Conservation (phyloP, 1,140 invertebrate genomes). For the Drosophila lacertosa region DNA sequence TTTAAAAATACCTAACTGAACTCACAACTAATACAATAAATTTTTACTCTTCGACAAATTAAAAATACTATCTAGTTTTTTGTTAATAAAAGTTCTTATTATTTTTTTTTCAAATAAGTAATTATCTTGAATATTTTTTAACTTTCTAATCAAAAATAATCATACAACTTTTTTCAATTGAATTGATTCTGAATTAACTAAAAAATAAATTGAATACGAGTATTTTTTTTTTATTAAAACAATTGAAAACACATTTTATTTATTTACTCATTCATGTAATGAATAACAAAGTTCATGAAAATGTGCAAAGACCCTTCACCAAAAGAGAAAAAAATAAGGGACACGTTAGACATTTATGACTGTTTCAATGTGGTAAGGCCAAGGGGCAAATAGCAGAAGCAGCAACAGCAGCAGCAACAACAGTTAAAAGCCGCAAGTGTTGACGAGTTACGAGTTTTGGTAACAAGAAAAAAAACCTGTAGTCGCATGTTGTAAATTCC, state of each 20-base stretch:
- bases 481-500: slow-evolving; percentile 75
- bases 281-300: background rate
- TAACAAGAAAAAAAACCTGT: slow-evolving; percentile 29
- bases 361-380: slow-evolving; percentile 10
- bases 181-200: too few species aligned
- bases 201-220: too few species aligned
- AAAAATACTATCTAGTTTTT: too few species aligned
- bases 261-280: background rate
- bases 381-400: slow-evolving; percentile 34
- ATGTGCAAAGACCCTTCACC: background rate
- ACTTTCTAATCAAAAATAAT: too few species aligned
- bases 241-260: background rate
- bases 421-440: slow-evolving; percentile 64
- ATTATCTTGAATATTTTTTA: too few species aligned
- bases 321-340: background rate
- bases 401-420: slow-evolving; percentile 18
- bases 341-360: slow-evolving; percentile 57
- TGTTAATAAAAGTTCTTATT: too few species aligned
- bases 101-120: too few species aligned
- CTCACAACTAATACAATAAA: too few species aligned
- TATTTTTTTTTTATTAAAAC: too few species aligned
- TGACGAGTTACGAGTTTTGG: slow-evolving; percentile 44
- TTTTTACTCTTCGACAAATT: too few species aligned
- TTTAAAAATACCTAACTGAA: too few species aligned
- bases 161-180: too few species aligned